These are phyloP conservation scores for Acromyrmex echinatior DNA, from an alignment of 1,140 invertebrate genomes.

Conservation along the genomic window DNA sequence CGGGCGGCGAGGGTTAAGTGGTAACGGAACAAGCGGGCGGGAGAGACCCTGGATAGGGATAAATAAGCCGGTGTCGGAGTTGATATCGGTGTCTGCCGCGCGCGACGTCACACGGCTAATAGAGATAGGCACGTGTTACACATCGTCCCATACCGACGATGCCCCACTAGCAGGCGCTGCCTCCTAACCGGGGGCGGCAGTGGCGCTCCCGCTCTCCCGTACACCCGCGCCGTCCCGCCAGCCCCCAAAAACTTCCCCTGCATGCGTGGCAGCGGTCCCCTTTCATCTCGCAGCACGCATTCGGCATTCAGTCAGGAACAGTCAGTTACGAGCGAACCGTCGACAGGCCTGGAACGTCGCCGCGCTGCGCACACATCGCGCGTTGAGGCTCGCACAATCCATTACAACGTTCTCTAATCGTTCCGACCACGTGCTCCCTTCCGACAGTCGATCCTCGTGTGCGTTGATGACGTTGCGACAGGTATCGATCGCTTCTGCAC, in stretches of 20 bases:
- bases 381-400: background rate
- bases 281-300: conserved; percentile 85
- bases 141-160: conserved; percentile 63
- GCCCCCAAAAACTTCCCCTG: conserved; percentile 84
- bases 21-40: background rate
- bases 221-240: conserved; percentile 71
- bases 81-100: conserved; percentile 80
- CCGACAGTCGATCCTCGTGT: conserved; percentile 31
- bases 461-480: conserved; percentile 59
- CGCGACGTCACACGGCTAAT: conserved; percentile 84
- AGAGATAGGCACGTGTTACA: conserved; percentile 85
- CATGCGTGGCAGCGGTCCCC: conserved; percentile 84
- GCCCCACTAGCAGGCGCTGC: conserved; percentile 65
- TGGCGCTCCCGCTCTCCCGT: conserved; percentile 70
- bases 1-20: conserved; percentile 37
- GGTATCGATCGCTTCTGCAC: conserved; percentile 61
- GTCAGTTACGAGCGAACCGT: conserved; percentile 86
- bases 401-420: conserved; percentile 7
- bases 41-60: conserved; percentile 62
- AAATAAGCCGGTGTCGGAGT: conserved; percentile 81
- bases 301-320: conserved; percentile 84
- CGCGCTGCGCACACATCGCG: background rate
- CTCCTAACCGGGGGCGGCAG: conserved; percentile 61
- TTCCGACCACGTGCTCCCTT: conserved; percentile 50
- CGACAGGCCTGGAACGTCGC: conserved; percentile 79